A percentile compares a stretch with the other conserved stretches of the same genome.
Conservation (phyloP, 2,797 vertebrate species). For the Sphaeramia orbicularis region DNA sequence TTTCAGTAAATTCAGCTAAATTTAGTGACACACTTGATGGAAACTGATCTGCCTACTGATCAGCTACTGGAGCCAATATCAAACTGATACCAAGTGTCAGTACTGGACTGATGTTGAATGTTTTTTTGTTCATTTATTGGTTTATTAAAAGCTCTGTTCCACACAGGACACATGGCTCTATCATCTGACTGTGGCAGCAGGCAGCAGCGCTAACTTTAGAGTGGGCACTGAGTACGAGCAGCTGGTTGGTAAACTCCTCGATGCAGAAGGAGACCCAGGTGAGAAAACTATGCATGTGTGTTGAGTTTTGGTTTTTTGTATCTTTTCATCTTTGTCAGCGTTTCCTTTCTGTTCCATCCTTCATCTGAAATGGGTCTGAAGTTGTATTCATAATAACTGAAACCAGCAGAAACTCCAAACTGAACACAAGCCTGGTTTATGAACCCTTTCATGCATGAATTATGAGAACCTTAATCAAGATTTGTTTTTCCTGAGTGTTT, state of each 20-base stretch:
- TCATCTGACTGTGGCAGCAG: conserved; percentile 92
- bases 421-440: neutral
- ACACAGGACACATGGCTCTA: conserved; percentile 95
- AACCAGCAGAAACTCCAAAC: neutral
- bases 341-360: neutral
- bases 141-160: neutral
- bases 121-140: neutral
- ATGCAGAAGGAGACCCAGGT: conserved; percentile 92
- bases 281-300: conserved; percentile 53
- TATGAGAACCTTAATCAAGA: too few relatives aligned
- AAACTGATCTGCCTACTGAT: too few relatives aligned
- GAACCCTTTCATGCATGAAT: too few relatives aligned
- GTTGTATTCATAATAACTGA: neutral
- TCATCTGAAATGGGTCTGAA: neutral
- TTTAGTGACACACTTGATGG: too few relatives aligned
- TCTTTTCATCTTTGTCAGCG: too few relatives aligned
- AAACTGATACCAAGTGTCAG: too few relatives aligned
- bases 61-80: too few relatives aligned
- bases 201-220: conserved; percentile 87
- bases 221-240: conserved; percentile 94
- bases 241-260: conserved; percentile 92
- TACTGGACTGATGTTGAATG: too few relatives aligned
- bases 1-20: too few relatives aligned
- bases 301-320: neutral
- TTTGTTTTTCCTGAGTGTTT: too few relatives aligned